Base-by-base conservation (phyloP, 2,113 vertebrate species). In the Thalassarche chlororhynchos region DNA sequence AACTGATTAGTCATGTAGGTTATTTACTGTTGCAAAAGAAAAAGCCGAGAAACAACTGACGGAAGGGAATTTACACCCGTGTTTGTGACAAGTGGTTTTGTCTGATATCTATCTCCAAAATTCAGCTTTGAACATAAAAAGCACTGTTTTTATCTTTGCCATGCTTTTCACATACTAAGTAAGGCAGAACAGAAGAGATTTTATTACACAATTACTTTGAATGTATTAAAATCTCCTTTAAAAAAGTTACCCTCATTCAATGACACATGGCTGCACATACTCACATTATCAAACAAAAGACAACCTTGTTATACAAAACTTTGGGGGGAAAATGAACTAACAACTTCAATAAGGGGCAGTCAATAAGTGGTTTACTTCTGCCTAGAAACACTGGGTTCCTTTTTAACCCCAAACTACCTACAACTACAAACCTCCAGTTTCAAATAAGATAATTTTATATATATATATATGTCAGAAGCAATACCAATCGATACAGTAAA, bases 1-100 rank as follows among this genome's bases (percentile, higher is more conserved):
- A 55, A 77, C 18, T 10, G 2, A 8, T 28, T 7, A 44, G 42
- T 26, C 34, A 16, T 0, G 0, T 5, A 38, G 28, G 44, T 51
- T 29, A 44, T 23, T 83, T 58, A 77, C 36, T 21, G 17, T 6
- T 75, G 55, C 36, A 57, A 24, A 78, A 54, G 29, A 83, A 78
- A 93, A 87, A 40, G 34, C 19, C 2, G 0, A 60, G 52, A 47
- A 71, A 60, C 38, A 71, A 60, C 25, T 4, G 29, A 52, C 11
- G 14, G 42, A 88, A 88, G 18, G 7, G 29, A 66, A 61, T 32
- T 23, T 14, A 55, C 66, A 54, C 5, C 17, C 13, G 16, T 14
- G 18, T 38, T 54, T 26, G 46, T 24, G 46, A 54, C 25, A 42
- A 54, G 10, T 12, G 52, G 17, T 23, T 85, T 26, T n/a, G 24